A percentile compares a stretch with the other conserved stretches of the same genome.
Evolutionary conservation across 2,113 vertebrate genomes (phyloP).

Genomic region (Hiodon tergisus): DNA sequence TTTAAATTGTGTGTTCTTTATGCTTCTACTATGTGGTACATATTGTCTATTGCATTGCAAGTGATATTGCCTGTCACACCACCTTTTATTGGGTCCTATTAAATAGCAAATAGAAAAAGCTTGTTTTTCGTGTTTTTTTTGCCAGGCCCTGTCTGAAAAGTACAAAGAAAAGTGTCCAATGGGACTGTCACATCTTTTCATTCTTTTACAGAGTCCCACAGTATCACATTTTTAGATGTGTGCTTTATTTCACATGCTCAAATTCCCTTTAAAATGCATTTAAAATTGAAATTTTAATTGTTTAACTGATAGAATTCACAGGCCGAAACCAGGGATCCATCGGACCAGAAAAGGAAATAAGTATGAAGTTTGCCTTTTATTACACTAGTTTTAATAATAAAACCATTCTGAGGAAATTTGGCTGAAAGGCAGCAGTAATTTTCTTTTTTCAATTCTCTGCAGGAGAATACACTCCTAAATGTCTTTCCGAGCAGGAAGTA

Average conservation of each 20-base stretch:
- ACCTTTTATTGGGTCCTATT: slow-evolving; percentile 2
- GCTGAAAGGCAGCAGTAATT: neutral
- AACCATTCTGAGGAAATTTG: slow-evolving; percentile 3
- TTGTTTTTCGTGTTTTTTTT: neutral
- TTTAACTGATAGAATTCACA: slow-evolving; percentile 16
- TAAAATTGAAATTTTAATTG: neutral
- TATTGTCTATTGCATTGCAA: neutral
- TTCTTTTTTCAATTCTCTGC: neutral
- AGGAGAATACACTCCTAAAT: neutral
- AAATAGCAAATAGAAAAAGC: neutral
- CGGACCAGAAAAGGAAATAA: neutral
- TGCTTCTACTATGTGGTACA: neutral
- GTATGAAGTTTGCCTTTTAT: slow-evolving; percentile 13
- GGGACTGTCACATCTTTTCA: neutral
- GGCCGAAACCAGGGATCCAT: neutral
- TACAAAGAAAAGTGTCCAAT: neutral
- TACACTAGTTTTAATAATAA: neutral
- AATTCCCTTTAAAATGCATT: neutral
- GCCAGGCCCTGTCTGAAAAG: neutral
- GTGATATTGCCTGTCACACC: slow-evolving; percentile 3
- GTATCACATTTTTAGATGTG: neutral
- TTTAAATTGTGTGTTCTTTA: neutral
- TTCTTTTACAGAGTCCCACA: slow-evolving; percentile 1
- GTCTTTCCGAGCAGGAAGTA: neutral
- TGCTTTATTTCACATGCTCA: neutral